Evolutionary conservation across 2,888 invertebrate genomes (phyloP).

Genomic region (Nemurella pictetii): DNA sequence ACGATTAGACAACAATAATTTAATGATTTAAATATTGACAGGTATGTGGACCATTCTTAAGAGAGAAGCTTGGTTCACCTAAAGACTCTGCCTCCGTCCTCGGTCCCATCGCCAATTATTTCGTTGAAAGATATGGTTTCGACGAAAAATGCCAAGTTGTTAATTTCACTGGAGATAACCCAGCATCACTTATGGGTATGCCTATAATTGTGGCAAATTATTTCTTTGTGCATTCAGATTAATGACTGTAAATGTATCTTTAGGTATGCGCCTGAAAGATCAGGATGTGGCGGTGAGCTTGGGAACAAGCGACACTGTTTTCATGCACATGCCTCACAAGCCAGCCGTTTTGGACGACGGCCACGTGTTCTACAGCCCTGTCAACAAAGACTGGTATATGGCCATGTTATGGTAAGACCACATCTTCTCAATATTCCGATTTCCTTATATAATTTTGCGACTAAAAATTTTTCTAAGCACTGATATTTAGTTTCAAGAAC

Average conservation of each 20-base stretch:
- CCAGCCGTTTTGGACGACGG: conserved; percentile 74
- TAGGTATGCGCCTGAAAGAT: conserved; percentile 76
- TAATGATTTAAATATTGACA: conserved; percentile 47
- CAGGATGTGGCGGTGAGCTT: conserved; percentile 86
- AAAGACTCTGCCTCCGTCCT: conserved; percentile 71
- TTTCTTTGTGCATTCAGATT: neutral
- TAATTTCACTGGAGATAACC: conserved; percentile 95
- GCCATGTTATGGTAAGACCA: conserved; percentile 76
- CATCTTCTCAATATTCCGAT: neutral
- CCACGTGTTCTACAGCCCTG: conserved; percentile 86
- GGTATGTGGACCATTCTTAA: conserved; percentile 76
- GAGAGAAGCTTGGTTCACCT: conserved; percentile 72
- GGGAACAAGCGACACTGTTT: conserved; percentile 93
- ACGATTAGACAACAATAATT: neutral
- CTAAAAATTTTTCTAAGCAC: neutral
- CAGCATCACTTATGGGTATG: conserved; percentile 78
- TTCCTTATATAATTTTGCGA: neutral
- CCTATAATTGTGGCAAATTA: neutral
- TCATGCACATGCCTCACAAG: conserved; percentile 68
- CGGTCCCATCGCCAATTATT: conserved; percentile 77
- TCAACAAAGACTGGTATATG: conserved; percentile 78
- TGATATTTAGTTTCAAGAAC: conserved; percentile 75
- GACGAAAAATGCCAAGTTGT: conserved; percentile 75
- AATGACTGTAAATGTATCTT: conserved; percentile 12
- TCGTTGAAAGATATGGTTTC: conserved; percentile 85